phyloP scores from a whole-genome alignment of 30 jellyfish, hydroid and myxozoan species.

The Chrysaora quinquecirrha region DNA sequence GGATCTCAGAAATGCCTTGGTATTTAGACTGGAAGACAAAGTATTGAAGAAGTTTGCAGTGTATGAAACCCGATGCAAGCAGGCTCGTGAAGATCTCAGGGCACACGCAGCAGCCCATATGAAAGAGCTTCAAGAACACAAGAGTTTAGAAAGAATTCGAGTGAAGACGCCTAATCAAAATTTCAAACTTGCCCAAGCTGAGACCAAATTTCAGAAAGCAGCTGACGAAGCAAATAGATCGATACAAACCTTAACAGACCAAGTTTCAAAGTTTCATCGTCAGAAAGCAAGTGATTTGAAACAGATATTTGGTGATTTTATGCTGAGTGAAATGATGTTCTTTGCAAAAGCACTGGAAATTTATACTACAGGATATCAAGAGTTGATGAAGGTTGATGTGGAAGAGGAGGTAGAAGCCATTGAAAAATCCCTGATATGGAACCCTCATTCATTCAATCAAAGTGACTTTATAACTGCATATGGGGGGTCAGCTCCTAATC shows the following conservation, averaged over 20 bases:
- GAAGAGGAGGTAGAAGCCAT: conserved; percentile 74
- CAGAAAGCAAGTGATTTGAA: conserved; percentile 88
- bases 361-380: conserved; percentile 90
- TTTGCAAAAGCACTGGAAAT: conserved; percentile 91
- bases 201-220: conserved; percentile 91
- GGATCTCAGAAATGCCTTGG: conserved; percentile 90
- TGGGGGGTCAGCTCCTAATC: conserved; percentile 95
- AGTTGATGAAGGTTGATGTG: conserved; percentile 86
- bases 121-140: conserved; percentile 90
- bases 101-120: conserved; percentile 83
- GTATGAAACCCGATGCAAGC: conserved; percentile 95
- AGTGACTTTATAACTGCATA: conserved; percentile 60
- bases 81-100: conserved; percentile 85
- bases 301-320: conserved; percentile 89
- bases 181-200: conserved; percentile 91
- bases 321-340: conserved; percentile 97
- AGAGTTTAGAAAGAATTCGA: conserved; percentile 72
- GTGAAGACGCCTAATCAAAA: conserved; percentile 74
- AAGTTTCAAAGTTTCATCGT: conserved; percentile 78
- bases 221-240: conserved; percentile 97
- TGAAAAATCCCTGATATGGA: conserved; percentile 76
- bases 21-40: conserved; percentile 78
- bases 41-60: conserved; percentile 86
- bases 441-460: conserved; percentile 85
- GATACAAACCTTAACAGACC: conserved; percentile 85